Conservation (phyloP, 2,888 invertebrate species). For the Cataglyphis rosenhaueri region DNA sequence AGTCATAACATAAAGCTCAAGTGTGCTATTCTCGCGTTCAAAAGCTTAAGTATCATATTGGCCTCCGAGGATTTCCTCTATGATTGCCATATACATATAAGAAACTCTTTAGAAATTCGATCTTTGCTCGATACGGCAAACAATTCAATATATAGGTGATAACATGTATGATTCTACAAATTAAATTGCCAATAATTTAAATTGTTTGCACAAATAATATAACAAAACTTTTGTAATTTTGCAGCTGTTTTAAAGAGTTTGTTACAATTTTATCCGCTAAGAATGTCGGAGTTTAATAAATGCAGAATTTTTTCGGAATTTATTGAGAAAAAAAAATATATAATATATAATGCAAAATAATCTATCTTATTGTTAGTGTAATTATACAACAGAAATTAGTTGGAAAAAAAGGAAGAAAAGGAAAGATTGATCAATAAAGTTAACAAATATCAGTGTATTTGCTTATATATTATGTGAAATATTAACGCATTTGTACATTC, state of each 20-base stretch:
- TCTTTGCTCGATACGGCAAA: background rate
- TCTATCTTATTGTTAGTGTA: background rate
- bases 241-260: background rate
- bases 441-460: background rate
- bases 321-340: background rate
- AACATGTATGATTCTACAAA: background rate
- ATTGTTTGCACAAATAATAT: background rate
- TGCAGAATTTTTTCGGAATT: background rate
- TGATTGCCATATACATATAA: background rate
- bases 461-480: background rate
- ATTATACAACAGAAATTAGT: background rate
- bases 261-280: background rate
- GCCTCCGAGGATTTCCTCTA: constrained; percentile 17
- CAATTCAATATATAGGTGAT: background rate
- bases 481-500: background rate
- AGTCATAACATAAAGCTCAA: constrained; percentile 42
- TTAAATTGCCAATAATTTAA: background rate
- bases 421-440: background rate
- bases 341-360: background rate
- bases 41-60: constrained; percentile 31
- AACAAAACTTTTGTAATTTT: background rate
- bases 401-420: background rate
- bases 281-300: background rate
- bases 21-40: constrained; percentile 33
- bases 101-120: constrained; percentile 20